Percentiles rank a stretch among this genome's conserved stretches.
Evolutionary conservation across 1,140 invertebrate genomes (phyloP).

Genomic region (Lucilia sericata): DNA sequence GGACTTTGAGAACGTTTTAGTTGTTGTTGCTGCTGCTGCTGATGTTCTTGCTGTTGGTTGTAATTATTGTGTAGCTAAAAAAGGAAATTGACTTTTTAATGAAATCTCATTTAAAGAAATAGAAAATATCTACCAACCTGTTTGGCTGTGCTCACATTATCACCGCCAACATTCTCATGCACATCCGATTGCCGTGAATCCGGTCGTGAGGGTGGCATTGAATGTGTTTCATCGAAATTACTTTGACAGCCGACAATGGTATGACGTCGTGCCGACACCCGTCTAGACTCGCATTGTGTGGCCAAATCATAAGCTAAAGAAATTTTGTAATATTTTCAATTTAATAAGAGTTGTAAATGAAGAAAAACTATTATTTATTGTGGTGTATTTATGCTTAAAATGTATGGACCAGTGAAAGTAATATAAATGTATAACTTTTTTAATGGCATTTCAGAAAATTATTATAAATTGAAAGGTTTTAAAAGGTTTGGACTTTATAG

Average conservation of each 20-base stretch:
- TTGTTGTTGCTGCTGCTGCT: conserved; percentile 51
- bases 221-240: conserved; percentile 72
- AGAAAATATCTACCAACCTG: conserved; percentile 53
- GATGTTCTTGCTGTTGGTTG: conserved; percentile 46
- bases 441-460: too few relatives aligned
- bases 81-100: not conserved
- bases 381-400: too few relatives aligned
- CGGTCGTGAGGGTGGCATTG: conserved; percentile 78
- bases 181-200: conserved; percentile 70
- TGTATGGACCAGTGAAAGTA: too few relatives aligned
- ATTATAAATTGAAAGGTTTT: too few relatives aligned
- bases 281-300: conserved; percentile 79
- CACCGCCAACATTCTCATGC: conserved; percentile 14
- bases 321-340: not conserved
- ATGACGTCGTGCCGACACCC: conserved; percentile 78
- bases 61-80: conserved; percentile 49
- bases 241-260: conserved; percentile 74
- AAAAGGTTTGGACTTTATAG: too few relatives aligned
- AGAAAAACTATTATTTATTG: too few relatives aligned
- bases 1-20: conserved; percentile 49
- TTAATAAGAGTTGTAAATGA: too few relatives aligned
- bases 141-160: conserved; percentile 43
- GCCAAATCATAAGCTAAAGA: conserved; percentile 82
- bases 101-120: not conserved
- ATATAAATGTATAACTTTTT: too few relatives aligned